Conservation (phyloP, 2,797 vertebrate species). For the Parambassis ranga region DNA sequence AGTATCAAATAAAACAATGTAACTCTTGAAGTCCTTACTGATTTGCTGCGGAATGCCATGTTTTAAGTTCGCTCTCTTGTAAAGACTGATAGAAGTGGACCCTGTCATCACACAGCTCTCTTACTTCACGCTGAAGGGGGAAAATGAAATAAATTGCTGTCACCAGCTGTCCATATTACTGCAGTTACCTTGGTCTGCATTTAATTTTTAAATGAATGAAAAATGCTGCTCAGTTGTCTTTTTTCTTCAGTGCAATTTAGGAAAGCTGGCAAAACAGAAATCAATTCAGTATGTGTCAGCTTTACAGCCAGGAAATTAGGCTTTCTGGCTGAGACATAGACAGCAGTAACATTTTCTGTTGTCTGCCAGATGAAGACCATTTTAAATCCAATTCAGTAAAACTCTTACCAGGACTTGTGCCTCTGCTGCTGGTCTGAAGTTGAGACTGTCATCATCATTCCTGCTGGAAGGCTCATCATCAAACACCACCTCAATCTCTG, state of each 20-base stretch:
- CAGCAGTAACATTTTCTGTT: too few species aligned
- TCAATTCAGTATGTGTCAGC: neutral
- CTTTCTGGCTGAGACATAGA: neutral
- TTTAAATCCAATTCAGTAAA: neutral
- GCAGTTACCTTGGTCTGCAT: neutral
- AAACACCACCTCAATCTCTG: conserved; percentile 76
- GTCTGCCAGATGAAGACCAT: neutral
- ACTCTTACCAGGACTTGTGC: conserved; percentile 79
- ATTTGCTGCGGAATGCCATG: conserved; percentile 6
- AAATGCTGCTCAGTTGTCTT: too few species aligned
- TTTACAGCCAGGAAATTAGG: neutral
- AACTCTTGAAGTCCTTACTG: conserved; percentile 57
- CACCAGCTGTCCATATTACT: neutral
- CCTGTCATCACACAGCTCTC: conserved; percentile 76
- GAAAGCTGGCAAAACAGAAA: neutral
- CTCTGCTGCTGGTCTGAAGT: conserved; percentile 57
- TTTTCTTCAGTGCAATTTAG: too few species aligned
- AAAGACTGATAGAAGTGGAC: conserved; percentile 79
- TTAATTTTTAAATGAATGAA: neutral
- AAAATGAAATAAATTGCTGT: neutral
- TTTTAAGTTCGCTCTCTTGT: conserved; percentile 73
- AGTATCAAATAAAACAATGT: neutral
- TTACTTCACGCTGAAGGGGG: conserved; percentile 72
- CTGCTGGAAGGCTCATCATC: conserved; percentile 36
- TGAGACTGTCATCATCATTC: conserved; percentile 26